Conservation (phyloP, 2,888 invertebrate species). For the Aromia moschata region DNA sequence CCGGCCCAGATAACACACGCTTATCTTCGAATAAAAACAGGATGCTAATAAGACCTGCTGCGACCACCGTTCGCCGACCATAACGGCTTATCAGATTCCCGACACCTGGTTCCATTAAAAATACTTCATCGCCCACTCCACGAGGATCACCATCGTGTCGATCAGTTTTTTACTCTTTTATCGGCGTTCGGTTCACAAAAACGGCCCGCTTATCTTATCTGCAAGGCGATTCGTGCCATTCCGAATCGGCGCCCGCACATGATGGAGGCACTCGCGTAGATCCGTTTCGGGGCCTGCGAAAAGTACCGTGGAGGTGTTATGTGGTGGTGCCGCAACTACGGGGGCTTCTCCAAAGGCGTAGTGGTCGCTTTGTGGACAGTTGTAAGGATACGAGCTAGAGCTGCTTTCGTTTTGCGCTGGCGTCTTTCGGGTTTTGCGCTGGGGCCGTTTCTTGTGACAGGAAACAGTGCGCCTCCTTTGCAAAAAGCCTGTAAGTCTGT, state of each 20-base stretch:
- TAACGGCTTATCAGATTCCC: too few relatives aligned
- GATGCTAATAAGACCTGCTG: too few relatives aligned
- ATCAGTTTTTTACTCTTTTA: slow-evolving; percentile 20
- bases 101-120: background rate
- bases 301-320: slow-evolving; percentile 25
- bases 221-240: slow-evolving; percentile 6
- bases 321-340: slow-evolving; percentile 20
- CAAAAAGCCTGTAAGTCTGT: too few relatives aligned
- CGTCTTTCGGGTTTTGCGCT: too few relatives aligned
- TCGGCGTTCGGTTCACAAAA: slow-evolving; percentile 20
- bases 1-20: too few relatives aligned
- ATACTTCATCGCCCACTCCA: background rate
- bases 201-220: slow-evolving; percentile 22
- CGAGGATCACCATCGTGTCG: slow-evolving; percentile 8
- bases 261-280: slow-evolving; percentile 5
- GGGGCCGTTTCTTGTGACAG: too few relatives aligned
- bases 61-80: too few relatives aligned
- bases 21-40: too few relatives aligned
- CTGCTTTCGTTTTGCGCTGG: too few relatives aligned
- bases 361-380: slow-evolving; percentile 49
- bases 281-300: slow-evolving; percentile 1
- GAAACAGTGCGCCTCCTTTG: too few relatives aligned
- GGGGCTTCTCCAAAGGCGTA: slow-evolving; percentile 28
- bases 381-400: too few relatives aligned
- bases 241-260: slow-evolving; percentile 3